These are phyloP conservation scores for Tachina grossa DNA, from an alignment of 2,888 invertebrate species.

Conservation along the genomic window DNA sequence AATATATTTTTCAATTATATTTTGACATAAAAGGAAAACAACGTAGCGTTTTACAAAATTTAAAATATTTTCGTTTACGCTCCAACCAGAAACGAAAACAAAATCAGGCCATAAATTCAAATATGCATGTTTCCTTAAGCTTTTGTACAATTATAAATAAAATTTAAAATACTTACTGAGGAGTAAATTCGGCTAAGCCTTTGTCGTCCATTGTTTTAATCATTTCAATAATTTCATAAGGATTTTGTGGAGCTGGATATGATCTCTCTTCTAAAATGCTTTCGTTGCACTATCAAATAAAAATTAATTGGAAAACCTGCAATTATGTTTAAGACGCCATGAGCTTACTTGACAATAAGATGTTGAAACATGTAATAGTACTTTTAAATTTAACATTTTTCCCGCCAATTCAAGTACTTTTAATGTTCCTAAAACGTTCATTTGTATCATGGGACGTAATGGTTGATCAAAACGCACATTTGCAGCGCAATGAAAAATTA, in stretches of 20 bases:
- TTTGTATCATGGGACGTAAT: conserved; percentile 90
- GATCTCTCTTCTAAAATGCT: conserved; percentile 89
- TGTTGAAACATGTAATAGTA: conserved; percentile 94
- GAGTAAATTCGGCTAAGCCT: conserved; percentile 86
- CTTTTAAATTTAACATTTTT: conserved; percentile 87
- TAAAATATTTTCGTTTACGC: too few species aligned
- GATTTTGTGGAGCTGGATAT: conserved; percentile 87
- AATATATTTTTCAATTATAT: too few species aligned
- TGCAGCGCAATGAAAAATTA: conserved; percentile 93
- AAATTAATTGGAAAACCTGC: not conserved
- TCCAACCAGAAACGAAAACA: too few species aligned
- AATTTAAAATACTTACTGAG: conserved; percentile 83
- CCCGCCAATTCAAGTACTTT: conserved; percentile 90
- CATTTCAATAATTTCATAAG: conserved; percentile 86
- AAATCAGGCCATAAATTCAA: too few species aligned
- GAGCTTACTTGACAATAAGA: conserved; percentile 88
- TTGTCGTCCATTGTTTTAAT: conserved; percentile 88
- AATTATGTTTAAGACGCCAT: not conserved
- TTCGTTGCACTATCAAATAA: conserved; percentile 87
- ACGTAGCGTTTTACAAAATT: too few species aligned
- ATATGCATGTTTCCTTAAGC: not conserved
- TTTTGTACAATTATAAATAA: too few species aligned
- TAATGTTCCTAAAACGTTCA: conserved; percentile 93
- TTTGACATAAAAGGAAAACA: too few species aligned
- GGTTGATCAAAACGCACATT: conserved; percentile 95